phyloP scores from a whole-genome alignment of 2,113 vertebrate species.

The Acanthisitta chloris region DNA sequence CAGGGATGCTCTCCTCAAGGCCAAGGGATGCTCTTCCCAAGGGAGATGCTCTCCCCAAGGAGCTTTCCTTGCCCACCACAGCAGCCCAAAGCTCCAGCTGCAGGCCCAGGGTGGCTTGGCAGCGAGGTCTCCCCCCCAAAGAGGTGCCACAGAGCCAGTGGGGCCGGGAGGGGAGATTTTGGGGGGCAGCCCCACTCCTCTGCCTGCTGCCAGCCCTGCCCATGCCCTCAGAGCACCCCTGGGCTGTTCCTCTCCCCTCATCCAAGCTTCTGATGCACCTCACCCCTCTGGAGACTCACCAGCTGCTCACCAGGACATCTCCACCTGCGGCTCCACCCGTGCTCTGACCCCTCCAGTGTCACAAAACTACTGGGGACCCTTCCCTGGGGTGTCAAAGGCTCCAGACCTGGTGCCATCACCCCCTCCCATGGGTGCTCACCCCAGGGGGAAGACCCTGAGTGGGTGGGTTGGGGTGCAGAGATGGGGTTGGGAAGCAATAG shows the following conservation, averaged over 20 bases:
- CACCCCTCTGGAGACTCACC: neutral
- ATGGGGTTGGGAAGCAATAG: slow-evolving; percentile 40
- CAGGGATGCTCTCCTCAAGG: neutral
- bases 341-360: neutral
- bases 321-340: neutral
- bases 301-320: neutral
- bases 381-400: neutral
- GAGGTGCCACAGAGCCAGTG: neutral
- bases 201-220: slow-evolving; percentile 56
- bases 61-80: neutral
- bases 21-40: neutral
- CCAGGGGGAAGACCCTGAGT: neutral
- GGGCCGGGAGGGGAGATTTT: neutral
- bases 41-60: neutral
- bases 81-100: slow-evolving; percentile 12
- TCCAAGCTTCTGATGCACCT: neutral
- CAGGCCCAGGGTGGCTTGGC: rapidly evolving
- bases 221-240: neutral
- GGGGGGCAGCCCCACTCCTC: neutral
- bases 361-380: neutral
- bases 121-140: neutral
- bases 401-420: rapidly evolving
- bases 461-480: neutral
- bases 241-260: neutral
- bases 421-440: neutral